Base-by-base conservation (phyloP, 2,797 vertebrate species). In the Apogon hyalosoma region DNA sequence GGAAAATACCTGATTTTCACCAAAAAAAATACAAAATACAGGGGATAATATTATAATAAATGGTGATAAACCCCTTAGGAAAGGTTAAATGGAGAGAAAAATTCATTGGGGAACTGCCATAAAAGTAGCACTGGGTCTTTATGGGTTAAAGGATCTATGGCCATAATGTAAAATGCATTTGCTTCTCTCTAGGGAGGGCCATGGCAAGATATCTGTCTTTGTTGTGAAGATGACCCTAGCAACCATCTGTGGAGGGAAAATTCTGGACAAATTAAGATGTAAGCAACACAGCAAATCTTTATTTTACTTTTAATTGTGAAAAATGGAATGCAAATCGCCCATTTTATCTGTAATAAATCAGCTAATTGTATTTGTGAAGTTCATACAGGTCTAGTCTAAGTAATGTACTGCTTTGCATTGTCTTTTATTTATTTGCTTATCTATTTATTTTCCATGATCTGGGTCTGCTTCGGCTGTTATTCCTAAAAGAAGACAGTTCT, bases 251-350 rank as follows among this genome's bases (percentile, higher is more conserved):
- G 97, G 98, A 84, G 98, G 98, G 75, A 99, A 99, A 87, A 97
- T 99, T 90, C 94, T 98, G 94, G 98, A 99, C 92, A 99, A 99
- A 93, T 93, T 99, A 92, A 96, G 97, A 96, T 99, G 98, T 99
- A 95, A 97, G 98, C 92, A 65, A 79, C 75, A 41, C 55, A 60
- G 59, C 53, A 64, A 69, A 73, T 73, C 49, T 38, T 74, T 57
- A 8, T 60, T 72, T 53, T 63, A n/a, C 46, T 55, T 80, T 41
- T 69, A 80, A 83, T 73, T 45, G n/a, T 80, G 64, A 79, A 55
- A 79, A 79, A 79, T 75, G 0, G 10, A 63, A 70, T 28, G 1
- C 16, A 61, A 69, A 72, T 24, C 21, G 16, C 45, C 31, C 0
- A 24, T 68, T 65, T 73, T 47, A 52, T 21, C 46, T 48, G 46